A percentile compares a stretch with the other conserved stretches of the same genome.
Evolutionary conservation across 2,888 invertebrate species (phyloP).

Genomic region (Trachelus iudaicus): DNA sequence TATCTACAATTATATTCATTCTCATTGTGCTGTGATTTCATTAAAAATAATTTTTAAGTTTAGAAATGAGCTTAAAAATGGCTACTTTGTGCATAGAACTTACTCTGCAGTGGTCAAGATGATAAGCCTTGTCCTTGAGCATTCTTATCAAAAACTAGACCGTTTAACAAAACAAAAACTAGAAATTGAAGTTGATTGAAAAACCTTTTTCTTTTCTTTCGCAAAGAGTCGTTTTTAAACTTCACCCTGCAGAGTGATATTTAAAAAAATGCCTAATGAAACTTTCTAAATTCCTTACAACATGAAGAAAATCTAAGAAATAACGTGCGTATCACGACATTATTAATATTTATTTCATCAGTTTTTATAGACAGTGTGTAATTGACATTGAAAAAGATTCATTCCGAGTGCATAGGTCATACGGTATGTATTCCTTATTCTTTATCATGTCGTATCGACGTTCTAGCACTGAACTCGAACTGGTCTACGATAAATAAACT

Average conservation of each 20-base stretch:
- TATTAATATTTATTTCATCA: neutral
- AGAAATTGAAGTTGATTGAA: neutral
- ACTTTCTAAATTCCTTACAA: neutral
- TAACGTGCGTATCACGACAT: neutral
- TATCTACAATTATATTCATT: too few species aligned
- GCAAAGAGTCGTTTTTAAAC: neutral
- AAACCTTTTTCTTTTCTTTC: neutral
- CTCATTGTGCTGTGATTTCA: too few species aligned
- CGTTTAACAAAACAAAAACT: neutral
- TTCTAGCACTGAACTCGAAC: neutral
- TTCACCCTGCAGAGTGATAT: neutral
- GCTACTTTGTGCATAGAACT: neutral
- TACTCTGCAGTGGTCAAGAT: neutral
- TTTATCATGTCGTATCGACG: neutral
- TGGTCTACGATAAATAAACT: neutral
- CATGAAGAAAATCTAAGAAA: neutral
- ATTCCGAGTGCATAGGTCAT: neutral
- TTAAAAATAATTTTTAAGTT: neutral
- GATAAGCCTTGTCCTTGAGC: neutral
- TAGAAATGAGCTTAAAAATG: neutral
- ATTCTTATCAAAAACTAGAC: neutral
- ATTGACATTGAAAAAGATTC: neutral
- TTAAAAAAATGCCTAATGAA: neutral
- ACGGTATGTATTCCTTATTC: neutral
- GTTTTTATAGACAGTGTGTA: neutral